A percentile compares a stretch with the other conserved stretches of the same genome.
Conservation (phyloP, 2,113 vertebrate species). For the Pristiophorus japonicus region DNA sequence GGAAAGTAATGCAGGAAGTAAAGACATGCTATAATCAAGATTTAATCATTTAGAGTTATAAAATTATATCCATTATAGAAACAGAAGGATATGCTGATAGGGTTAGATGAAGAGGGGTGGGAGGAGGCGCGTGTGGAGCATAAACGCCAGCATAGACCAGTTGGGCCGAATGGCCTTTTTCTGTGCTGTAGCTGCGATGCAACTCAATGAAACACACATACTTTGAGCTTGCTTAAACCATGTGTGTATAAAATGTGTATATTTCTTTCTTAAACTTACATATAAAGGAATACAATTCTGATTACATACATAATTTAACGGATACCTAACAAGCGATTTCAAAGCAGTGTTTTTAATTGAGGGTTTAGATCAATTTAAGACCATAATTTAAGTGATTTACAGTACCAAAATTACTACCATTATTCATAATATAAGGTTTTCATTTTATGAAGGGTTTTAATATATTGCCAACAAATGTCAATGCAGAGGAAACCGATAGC, state of each 20-base stretch:
- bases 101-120: no score
- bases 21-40: neutral
- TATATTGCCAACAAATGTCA: neutral
- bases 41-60: neutral
- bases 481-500: neutral
- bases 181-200: neutral
- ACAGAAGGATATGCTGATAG: neutral
- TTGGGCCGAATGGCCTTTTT: slow-evolving; percentile 4
- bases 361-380: neutral
- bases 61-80: neutral
- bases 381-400: neutral
- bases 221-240: neutral
- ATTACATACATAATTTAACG: neutral
- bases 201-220: neutral
- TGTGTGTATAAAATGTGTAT: neutral
- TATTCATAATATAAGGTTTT: neutral
- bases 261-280: neutral
- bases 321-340: neutral
- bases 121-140: no score
- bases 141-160: neutral
- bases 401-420: neutral
- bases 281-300: neutral
- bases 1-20: neutral
- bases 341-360: neutral
- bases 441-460: neutral